These are phyloP conservation scores for fruit fly (Drosophila melanogaster) DNA, from an alignment of 1,140 invertebrate genomes.

Conservation along the genomic window DNA sequence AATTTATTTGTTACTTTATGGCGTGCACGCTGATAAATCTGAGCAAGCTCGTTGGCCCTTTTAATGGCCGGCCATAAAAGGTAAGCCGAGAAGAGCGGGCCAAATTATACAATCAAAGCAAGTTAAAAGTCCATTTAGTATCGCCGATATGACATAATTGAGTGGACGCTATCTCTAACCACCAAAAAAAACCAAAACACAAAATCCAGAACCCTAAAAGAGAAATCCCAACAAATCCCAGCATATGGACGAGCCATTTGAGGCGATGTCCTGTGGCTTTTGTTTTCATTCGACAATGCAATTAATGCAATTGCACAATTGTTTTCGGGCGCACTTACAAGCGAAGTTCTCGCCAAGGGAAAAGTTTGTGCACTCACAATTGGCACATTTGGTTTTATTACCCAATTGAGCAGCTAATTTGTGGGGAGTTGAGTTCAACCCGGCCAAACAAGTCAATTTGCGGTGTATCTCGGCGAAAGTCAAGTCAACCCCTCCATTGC, in stretches of 20 bases:
- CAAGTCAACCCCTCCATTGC: slow-evolving; percentile 1
- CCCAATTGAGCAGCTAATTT: slow-evolving; percentile 80
- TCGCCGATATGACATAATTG: slow-evolving; percentile 77
- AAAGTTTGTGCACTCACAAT: slow-evolving; percentile 65
- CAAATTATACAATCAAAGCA: slow-evolving; percentile 72
- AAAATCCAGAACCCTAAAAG: background rate
- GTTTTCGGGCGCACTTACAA: slow-evolving; percentile 46
- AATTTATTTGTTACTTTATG: slow-evolving; percentile 82
- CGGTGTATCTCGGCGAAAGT: slow-evolving; percentile 10
- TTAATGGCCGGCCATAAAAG: slow-evolving; percentile 77
- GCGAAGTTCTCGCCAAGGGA: slow-evolving; percentile 25
- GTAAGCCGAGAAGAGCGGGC: slow-evolving; percentile 58
- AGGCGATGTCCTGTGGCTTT: slow-evolving; percentile 59
- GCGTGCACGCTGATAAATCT: slow-evolving; percentile 80
- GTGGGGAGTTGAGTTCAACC: slow-evolving; percentile 60
- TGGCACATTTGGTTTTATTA: slow-evolving; percentile 83
- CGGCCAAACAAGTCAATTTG: slow-evolving; percentile 64
- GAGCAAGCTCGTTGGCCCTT: slow-evolving; percentile 63
- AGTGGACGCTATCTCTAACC: slow-evolving; percentile 55
- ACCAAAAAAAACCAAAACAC: background rate
- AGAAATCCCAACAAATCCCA: slow-evolving; percentile 44
- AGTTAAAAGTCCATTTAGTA: slow-evolving; percentile 79
- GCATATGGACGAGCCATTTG: slow-evolving; percentile 68
- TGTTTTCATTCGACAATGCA: slow-evolving; percentile 67
- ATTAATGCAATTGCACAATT: slow-evolving; percentile 81